Evolutionary conservation across 2,113 vertebrate genomes (phyloP).

Genomic region (Epinephelus moara): DNA sequence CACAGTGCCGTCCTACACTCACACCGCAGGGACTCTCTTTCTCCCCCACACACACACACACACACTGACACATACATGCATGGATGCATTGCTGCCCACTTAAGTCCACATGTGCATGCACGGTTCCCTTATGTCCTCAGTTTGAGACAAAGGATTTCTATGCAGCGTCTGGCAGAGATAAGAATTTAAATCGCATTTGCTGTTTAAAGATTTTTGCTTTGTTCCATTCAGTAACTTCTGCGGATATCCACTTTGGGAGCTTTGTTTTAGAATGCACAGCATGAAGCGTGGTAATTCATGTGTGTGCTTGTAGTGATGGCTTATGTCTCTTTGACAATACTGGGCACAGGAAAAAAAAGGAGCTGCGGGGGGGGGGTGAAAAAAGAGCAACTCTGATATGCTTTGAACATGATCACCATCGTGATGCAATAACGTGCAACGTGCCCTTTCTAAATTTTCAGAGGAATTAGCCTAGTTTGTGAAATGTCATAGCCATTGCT

Average conservation of each 20-base stretch:
- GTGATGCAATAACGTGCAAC: conserved; percentile 76
- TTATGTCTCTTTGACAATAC: conserved; percentile 38
- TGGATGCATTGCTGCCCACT: conserved; percentile 23
- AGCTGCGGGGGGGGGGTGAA: conserved; percentile 12
- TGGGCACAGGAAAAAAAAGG: neutral
- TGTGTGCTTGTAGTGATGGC: conserved; percentile 35
- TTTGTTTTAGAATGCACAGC: conserved; percentile 43
- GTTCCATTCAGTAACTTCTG: conserved; percentile 27
- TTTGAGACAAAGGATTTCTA: conserved; percentile 31
- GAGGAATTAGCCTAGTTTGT: conserved; percentile 81
- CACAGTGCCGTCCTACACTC: conserved; percentile 41
- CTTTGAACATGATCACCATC: conserved; percentile 60
- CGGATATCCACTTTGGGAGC: conserved; percentile 21
- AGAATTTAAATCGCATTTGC: conserved; percentile 41
- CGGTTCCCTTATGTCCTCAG: conserved; percentile 23
- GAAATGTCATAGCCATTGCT: conserved; percentile 83
- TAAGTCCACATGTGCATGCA: conserved; percentile 32
- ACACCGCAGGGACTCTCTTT: conserved; percentile 33
- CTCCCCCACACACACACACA: neutral
- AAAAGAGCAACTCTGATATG: conserved; percentile 37
- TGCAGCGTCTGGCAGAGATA: conserved; percentile 29
- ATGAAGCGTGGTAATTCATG: conserved; percentile 45
- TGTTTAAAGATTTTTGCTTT: conserved; percentile 46
- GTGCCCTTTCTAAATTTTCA: conserved; percentile 77
- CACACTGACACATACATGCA: neutral